A percentile compares a stretch with the other conserved stretches of the same genome.
Conservation (phyloP, 2,113 vertebrate species). For the Gobius niger region DNA sequence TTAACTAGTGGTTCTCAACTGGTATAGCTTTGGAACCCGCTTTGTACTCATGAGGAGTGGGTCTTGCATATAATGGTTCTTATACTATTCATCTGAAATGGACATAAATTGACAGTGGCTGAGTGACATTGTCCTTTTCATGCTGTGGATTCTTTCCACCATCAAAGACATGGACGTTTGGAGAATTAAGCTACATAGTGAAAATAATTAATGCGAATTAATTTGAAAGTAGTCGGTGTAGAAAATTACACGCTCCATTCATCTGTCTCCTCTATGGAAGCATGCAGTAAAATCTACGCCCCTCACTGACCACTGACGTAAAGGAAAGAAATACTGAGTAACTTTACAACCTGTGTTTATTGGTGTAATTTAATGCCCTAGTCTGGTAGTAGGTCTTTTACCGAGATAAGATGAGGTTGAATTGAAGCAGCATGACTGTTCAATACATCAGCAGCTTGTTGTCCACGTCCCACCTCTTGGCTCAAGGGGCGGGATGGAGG, state of each 20-base stretch:
- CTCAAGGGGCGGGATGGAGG: constrained; percentile 32
- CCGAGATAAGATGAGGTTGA: constrained; percentile 45
- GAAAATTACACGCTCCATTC: neutral
- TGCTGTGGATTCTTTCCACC: neutral
- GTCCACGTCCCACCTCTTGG: constrained; percentile 42
- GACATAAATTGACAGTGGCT: too few relatives aligned
- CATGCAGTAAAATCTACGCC: neutral
- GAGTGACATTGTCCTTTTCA: too few relatives aligned
- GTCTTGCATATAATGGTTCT: too few relatives aligned
- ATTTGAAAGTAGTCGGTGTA: too few relatives aligned
- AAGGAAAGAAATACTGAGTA: neutral
- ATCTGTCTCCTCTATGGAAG: neutral
- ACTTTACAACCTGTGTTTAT: constrained; percentile 27
- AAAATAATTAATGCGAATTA: too few relatives aligned
- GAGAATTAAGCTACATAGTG: neutral
- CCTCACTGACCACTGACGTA: neutral
- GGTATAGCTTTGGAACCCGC: too few relatives aligned
- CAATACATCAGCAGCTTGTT: constrained; percentile 43
- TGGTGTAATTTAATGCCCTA: constrained; percentile 48
- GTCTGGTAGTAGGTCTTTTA: constrained; percentile 38
- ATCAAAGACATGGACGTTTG: neutral
- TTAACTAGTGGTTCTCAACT: too few relatives aligned
- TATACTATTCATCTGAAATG: too few relatives aligned
- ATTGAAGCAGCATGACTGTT: constrained; percentile 42
- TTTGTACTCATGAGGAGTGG: too few relatives aligned